These are phyloP conservation scores for Mya arenaria DNA, from an alignment of 1,140 invertebrate genomes.

Conservation along the genomic window DNA sequence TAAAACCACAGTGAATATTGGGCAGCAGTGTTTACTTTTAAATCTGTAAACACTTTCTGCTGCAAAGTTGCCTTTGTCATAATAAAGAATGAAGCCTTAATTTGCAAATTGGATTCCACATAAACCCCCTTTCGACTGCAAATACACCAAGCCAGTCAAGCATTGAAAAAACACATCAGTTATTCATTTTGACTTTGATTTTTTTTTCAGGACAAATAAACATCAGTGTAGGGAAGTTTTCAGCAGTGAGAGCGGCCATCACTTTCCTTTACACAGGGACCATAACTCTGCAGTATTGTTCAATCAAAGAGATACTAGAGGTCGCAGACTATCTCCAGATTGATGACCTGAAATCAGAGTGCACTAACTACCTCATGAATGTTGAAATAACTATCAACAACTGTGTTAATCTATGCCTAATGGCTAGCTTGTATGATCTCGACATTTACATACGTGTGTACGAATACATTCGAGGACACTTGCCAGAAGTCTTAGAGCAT, in stretches of 20 bases:
- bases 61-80: no score
- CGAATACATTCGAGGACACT: slow-evolving; percentile 64
- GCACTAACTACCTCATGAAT: slow-evolving; percentile 61
- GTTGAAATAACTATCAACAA: slow-evolving; percentile 65
- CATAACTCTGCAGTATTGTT: slow-evolving; percentile 57
- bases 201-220: slow-evolving; percentile 65
- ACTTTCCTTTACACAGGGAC: slow-evolving; percentile 68
- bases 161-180: no score
- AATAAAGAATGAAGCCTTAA: no score
- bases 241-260: slow-evolving; percentile 68
- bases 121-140: no score
- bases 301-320: slow-evolving; percentile 66
- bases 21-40: no score
- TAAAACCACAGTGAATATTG: no score
- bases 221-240: slow-evolving; percentile 61
- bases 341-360: slow-evolving; percentile 63
- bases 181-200: no score
- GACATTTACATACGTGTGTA: slow-evolving; percentile 66
- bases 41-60: no score
- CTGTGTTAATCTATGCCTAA: slow-evolving; percentile 68
- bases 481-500: slow-evolving; percentile 66
- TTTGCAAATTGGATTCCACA: no score
- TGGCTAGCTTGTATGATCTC: slow-evolving; percentile 71
- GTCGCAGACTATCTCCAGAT: slow-evolving; percentile 75
- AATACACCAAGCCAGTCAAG: no score